These are phyloP conservation scores for Lagopus leucura DNA, from an alignment of 2,113 vertebrate genomes.

Conservation along the genomic window DNA sequence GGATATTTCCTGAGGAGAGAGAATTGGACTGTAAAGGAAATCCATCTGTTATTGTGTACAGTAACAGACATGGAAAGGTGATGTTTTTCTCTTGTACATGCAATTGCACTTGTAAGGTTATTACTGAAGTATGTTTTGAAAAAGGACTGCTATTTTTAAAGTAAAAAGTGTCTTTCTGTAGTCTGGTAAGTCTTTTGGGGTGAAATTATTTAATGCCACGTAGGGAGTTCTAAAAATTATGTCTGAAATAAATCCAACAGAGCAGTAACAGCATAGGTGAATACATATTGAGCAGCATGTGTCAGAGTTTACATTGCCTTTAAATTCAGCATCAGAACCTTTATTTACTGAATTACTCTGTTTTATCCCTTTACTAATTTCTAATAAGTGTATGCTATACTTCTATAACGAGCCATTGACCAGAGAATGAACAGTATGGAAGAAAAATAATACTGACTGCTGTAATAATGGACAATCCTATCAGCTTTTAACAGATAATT, in stretches of 20 bases:
- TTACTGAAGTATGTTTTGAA: neutral
- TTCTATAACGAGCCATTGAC: neutral
- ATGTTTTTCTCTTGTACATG: neutral
- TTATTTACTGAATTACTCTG: neutral
- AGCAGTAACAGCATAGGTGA: neutral
- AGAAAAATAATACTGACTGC: neutral
- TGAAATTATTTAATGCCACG: neutral
- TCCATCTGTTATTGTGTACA: neutral
- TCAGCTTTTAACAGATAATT: neutral
- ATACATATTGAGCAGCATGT: neutral
- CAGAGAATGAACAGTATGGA: neutral
- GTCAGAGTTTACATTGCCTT: neutral
- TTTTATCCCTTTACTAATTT: neutral
- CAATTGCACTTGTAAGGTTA: neutral
- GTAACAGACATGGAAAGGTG: neutral
- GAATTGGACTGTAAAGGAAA: neutral
- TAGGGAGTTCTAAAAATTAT: neutral
- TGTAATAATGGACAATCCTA: neutral
- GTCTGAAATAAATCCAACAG: neutral
- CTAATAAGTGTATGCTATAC: neutral
- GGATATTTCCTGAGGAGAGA: neutral
- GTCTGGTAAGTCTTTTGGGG: neutral
- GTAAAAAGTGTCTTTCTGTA: neutral
- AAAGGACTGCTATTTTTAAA: neutral
- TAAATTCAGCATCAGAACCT: neutral